A percentile compares a stretch with the other conserved stretches of the same genome.
Evolutionary conservation across 2,797 vertebrate species (phyloP).

Genomic region (Acanthurus leucopareius): DNA sequence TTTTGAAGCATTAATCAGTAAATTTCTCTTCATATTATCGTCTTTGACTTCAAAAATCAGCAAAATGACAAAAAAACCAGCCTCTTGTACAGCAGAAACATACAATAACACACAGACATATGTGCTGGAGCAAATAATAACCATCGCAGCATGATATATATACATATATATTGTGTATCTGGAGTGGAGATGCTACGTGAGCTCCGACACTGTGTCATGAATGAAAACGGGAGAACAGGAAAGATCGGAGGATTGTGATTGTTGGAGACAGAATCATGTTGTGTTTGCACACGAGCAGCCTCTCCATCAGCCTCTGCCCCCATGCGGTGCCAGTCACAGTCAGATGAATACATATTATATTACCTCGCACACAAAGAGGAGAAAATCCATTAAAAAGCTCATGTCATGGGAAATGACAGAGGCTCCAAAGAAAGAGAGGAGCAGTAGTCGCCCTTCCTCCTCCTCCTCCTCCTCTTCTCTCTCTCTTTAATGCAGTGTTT

Average conservation of each 20-base stretch:
- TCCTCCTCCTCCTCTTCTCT: background rate
- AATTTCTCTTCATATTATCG: no score
- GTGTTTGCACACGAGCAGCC: slow-evolving; percentile 58
- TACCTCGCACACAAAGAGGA: slow-evolving; percentile 57
- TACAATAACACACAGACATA: background rate
- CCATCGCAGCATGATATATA: background rate
- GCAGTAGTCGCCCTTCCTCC: slow-evolving; percentile 16
- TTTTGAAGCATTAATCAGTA: no score
- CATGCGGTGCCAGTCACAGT: slow-evolving; percentile 49
- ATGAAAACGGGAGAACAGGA: slow-evolving; percentile 20
- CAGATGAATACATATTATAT: slow-evolving; percentile 64
- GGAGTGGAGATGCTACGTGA: background rate
- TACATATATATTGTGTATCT: no score
- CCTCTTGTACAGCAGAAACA: background rate
- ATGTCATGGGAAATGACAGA: slow-evolving; percentile 61
- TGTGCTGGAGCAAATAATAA: background rate
- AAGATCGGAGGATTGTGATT: slow-evolving; percentile 13
- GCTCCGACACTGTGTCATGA: slow-evolving; percentile 7
- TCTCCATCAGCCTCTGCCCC: slow-evolving; percentile 26
- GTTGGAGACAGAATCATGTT: slow-evolving; percentile 39
- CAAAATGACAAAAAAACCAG: no score
- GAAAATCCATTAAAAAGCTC: slow-evolving; percentile 70
- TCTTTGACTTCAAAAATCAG: no score
- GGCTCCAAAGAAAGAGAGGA: slow-evolving; percentile 22
- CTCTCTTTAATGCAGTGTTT: slow-evolving; percentile 14